Percentiles rank a stretch among this genome's conserved stretches.
phyloP scores from a whole-genome alignment of 1,140 invertebrate species.

The Monochamus saltuarius region DNA sequence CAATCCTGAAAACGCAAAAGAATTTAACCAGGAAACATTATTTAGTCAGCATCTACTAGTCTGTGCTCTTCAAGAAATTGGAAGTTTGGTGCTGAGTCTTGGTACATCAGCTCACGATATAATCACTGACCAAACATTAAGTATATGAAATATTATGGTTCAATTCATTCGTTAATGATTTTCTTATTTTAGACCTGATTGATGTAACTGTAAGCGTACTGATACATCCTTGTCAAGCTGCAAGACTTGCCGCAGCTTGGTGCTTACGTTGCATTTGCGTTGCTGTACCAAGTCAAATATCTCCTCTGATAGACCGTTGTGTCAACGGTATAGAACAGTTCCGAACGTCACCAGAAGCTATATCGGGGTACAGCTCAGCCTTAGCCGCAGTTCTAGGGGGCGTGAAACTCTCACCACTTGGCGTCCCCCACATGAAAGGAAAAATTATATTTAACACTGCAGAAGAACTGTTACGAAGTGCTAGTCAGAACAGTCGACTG shows the following conservation, averaged over 20 bases:
- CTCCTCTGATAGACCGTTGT: slow-evolving; percentile 88
- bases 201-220: slow-evolving; percentile 73
- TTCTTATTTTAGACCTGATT: slow-evolving; percentile 52
- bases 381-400: slow-evolving; percentile 91
- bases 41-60: slow-evolving; percentile 93
- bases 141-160: slow-evolving; percentile 53
- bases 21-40: slow-evolving; percentile 85
- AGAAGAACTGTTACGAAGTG: slow-evolving; percentile 93
- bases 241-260: slow-evolving; percentile 91
- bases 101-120: slow-evolving; percentile 90
- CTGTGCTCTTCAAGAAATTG: slow-evolving; percentile 91
- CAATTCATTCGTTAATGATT: slow-evolving; percentile 8
- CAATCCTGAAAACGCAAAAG: slow-evolving; percentile 86
- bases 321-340: slow-evolving; percentile 84
- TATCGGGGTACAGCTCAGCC: slow-evolving; percentile 91
- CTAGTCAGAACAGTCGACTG: slow-evolving; percentile 94
- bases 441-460: slow-evolving; percentile 97
- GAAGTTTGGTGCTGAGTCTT: slow-evolving; percentile 79
- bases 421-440: slow-evolving; percentile 94
- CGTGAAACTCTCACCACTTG: slow-evolving; percentile 86
- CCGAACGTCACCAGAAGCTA: slow-evolving; percentile 89
- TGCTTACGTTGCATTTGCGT: slow-evolving; percentile 89
- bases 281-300: slow-evolving; percentile 90
- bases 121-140: slow-evolving; percentile 80
- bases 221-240: slow-evolving; percentile 90